Percentiles rank a stretch among this genome's conserved stretches.
These are phyloP conservation scores for Diarsia mendica DNA, from an alignment of 2,888 invertebrate species.

Conservation along the genomic window DNA sequence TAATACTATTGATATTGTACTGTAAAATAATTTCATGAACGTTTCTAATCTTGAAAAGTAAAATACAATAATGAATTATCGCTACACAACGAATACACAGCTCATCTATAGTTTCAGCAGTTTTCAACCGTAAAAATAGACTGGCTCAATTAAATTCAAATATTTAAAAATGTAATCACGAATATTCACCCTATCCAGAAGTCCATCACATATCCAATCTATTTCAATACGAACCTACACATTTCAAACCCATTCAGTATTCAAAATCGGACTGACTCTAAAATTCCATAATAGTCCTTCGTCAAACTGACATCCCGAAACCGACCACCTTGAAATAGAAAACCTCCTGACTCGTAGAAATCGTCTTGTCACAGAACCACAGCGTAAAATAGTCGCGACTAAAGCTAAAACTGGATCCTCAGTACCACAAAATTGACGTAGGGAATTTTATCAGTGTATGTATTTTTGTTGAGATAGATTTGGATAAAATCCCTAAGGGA, in stretches of 20 bases:
- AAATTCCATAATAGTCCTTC: slow-evolving; percentile 69
- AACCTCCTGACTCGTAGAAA: slow-evolving; percentile 72
- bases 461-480: slow-evolving; percentile 75
- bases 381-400: slow-evolving; percentile 43
- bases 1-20: too few relatives aligned
- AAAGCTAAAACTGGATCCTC: slow-evolving; percentile 13
- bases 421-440: slow-evolving; percentile 57
- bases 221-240: slow-evolving; percentile 13
- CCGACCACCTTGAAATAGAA: slow-evolving; percentile 77
- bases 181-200: neutral
- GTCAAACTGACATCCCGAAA: slow-evolving; percentile 66
- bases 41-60: neutral
- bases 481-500: slow-evolving; percentile 75
- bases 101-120: neutral
- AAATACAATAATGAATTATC: neutral
- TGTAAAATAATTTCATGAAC: too few relatives aligned
- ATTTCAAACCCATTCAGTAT: slow-evolving; percentile 48
- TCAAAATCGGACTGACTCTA: slow-evolving; percentile 55
- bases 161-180: neutral
- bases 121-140: neutral
- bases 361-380: slow-evolving; percentile 64
- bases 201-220: slow-evolving; percentile 5
- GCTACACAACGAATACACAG: neutral
- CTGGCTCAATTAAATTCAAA: neutral
- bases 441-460: slow-evolving; percentile 40